Conservation (phyloP, 2,797 vertebrate genomes). For the Stomatorhinus walkeri region DNA sequence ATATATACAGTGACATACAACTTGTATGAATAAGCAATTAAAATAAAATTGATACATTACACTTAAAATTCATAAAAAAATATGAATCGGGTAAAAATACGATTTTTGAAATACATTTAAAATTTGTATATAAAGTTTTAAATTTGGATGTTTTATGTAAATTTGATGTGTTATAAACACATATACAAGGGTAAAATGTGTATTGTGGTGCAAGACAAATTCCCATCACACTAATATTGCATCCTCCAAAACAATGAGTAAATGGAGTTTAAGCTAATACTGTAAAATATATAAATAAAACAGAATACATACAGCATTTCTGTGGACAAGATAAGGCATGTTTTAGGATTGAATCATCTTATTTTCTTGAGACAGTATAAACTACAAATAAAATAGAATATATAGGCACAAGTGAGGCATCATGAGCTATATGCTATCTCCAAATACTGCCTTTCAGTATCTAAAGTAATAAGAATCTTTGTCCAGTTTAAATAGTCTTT, state of each 20-base stretch:
- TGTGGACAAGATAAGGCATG: background rate
- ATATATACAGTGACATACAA: slow-evolving; percentile 66
- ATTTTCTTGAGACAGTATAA: slow-evolving; percentile 3
- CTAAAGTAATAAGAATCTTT: slow-evolving; percentile 46
- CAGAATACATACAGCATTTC: background rate
- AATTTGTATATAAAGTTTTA: slow-evolving; percentile 75
- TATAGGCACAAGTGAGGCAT: slow-evolving; percentile 16
- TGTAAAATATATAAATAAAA: slow-evolving; percentile 20
- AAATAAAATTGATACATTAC: slow-evolving; percentile 65
- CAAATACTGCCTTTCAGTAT: slow-evolving; percentile 34
- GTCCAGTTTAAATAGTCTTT: slow-evolving; percentile 16
- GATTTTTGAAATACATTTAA: slow-evolving; percentile 76
- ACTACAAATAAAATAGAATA: background rate
- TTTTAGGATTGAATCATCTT: slow-evolving; percentile 4
- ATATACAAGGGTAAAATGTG: slow-evolving; percentile 21
- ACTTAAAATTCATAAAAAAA: slow-evolving; percentile 70
- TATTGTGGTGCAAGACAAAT: slow-evolving; percentile 15
- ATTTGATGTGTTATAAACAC: slow-evolving; percentile 57
- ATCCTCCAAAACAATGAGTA: slow-evolving; percentile 4
- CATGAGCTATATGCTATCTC: background rate
- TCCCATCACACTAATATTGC: slow-evolving; percentile 10
- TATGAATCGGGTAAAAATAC: slow-evolving; percentile 83
- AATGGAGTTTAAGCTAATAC: slow-evolving; percentile 14
- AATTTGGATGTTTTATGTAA: background rate
- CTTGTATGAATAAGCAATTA: slow-evolving; percentile 43